Conservation (phyloP, 2,797 vertebrate species). For the Acipenser oxyrinchus region DNA sequence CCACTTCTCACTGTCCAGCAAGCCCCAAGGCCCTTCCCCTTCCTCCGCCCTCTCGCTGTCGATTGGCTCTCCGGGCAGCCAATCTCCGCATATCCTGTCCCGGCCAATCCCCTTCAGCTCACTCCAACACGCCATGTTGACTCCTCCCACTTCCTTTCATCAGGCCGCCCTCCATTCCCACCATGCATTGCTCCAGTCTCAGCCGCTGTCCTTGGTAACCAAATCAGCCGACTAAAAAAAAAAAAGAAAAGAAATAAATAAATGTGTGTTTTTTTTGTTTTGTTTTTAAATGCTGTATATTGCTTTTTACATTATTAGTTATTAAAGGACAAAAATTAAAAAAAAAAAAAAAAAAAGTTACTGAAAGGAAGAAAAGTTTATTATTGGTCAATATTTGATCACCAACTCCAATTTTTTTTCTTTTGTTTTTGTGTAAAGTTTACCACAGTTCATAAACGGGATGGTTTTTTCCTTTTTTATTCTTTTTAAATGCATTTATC, state of each 20-base stretch:
- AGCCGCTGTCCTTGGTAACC: constrained; percentile 72
- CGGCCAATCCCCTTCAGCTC: constrained; percentile 60
- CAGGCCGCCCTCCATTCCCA: constrained; percentile 55
- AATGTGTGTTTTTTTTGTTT: constrained; percentile 4
- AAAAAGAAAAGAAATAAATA: constrained; percentile 8
- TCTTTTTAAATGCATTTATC: constrained; percentile 33
- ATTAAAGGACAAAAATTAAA: constrained; percentile 55
- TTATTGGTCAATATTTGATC: constrained; percentile 98
- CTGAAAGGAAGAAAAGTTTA: constrained; percentile 64
- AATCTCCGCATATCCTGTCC: constrained; percentile 52
- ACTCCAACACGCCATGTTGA: constrained; percentile 48
- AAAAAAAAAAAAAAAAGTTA: constrained; percentile 45
- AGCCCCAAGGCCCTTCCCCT: constrained; percentile 31
- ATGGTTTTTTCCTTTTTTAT: constrained; percentile 28
- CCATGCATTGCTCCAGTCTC: constrained; percentile 64
- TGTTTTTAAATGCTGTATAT: constrained; percentile 43
- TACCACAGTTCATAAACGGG: neutral
- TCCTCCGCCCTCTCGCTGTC: constrained; percentile 41
- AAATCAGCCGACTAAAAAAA: constrained; percentile 64
- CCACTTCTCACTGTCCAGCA: constrained; percentile 37
- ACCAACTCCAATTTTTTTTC: constrained; percentile 32
- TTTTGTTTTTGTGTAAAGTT: constrained; percentile 41
- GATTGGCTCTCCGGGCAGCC: constrained; percentile 35
- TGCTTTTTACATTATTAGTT: constrained; percentile 46
- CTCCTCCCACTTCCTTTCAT: constrained; percentile 51